phyloP scores from a whole-genome alignment of 1,140 invertebrate species.

The Archegozetes longisetosus region DNA sequence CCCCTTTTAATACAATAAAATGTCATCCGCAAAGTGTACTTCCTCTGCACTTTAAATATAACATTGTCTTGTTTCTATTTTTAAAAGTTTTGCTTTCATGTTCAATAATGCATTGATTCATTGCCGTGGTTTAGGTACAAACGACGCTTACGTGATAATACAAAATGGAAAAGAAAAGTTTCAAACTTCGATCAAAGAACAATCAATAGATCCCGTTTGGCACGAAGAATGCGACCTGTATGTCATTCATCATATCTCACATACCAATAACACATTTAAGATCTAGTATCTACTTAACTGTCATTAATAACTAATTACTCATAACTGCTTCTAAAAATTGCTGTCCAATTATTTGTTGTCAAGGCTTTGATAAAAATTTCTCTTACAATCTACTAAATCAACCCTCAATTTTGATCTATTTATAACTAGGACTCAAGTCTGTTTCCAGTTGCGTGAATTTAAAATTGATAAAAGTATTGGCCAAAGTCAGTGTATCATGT shows the following conservation, averaged over 20 bases:
- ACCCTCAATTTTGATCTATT: no score
- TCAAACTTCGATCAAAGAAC: constrained; percentile 86
- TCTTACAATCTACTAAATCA: no score
- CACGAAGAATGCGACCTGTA: constrained; percentile 87
- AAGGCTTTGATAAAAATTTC: no score
- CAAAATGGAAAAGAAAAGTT: constrained; percentile 86
- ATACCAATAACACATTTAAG: no score
- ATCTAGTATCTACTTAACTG: no score
- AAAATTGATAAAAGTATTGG: no score
- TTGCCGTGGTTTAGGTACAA: constrained; percentile 54
- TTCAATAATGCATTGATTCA: background rate
- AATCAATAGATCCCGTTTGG: constrained; percentile 66
- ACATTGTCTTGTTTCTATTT: background rate
- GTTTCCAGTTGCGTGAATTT: no score
- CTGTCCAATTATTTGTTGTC: no score
- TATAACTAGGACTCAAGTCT: no score
- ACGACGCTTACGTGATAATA: constrained; percentile 90
- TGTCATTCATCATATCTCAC: constrained; percentile 30
- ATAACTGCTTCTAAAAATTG: no score
- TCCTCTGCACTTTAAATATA: background rate
- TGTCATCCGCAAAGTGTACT: background rate
- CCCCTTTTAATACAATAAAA: background rate
- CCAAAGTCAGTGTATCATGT: no score
- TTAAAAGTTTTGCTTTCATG: background rate
- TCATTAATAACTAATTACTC: no score